These are phyloP conservation scores for Formica exsecta DNA, from an alignment of 1,140 invertebrate genomes.

Conservation along the genomic window DNA sequence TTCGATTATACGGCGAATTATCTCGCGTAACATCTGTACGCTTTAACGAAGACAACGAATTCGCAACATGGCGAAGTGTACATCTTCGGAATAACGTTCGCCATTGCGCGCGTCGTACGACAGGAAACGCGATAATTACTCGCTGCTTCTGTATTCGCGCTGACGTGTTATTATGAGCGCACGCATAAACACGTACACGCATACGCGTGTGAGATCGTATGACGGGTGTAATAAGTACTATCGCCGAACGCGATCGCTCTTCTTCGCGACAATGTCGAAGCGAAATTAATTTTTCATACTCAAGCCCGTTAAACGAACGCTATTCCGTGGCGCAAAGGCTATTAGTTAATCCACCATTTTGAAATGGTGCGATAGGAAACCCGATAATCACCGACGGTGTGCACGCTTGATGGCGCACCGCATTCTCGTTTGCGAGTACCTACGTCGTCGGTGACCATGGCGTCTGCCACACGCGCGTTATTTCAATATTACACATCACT, in stretches of 20 bases:
- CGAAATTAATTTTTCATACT: neutral
- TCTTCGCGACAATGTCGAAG: neutral
- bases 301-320: neutral
- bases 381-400: conserved; percentile 82
- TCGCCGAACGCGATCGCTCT: neutral
- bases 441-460: conserved; percentile 66
- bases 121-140: conserved; percentile 58
- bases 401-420: conserved; percentile 54
- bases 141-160: conserved; percentile 35
- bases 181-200: too few relatives aligned
- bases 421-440: conserved; percentile 29
- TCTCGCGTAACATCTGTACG: conserved; percentile 50
- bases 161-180: conserved; percentile 38
- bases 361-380: conserved; percentile 78
- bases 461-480: conserved; percentile 66
- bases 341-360: conserved; percentile 73
- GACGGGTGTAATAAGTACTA: neutral
- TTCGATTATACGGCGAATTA: conserved; percentile 40
- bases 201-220: neutral
- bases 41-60: conserved; percentile 48
- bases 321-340: conserved; percentile 3
- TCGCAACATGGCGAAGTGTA: conserved; percentile 20
- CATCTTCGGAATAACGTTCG: conserved; percentile 30
- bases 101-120: conserved; percentile 55
- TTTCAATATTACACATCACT: conserved; percentile 59